Evolutionary conservation across 1,140 invertebrate genomes (phyloP).

Genomic region (Neelides sp.): DNA sequence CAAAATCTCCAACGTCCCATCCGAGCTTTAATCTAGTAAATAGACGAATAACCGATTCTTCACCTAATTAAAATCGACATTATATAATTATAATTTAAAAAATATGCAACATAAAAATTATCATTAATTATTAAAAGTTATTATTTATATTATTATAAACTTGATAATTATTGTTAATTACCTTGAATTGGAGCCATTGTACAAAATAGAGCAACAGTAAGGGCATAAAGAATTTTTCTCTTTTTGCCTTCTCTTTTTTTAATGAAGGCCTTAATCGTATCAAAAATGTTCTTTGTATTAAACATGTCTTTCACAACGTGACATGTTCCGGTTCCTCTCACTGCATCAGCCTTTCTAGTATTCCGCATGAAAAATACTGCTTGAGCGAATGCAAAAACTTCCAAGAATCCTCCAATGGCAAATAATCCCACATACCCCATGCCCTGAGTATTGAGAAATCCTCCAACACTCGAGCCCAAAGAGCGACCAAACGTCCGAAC

Average conservation of each 20-base stretch:
- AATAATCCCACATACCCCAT: conserved; percentile 22
- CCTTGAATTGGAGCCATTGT: conserved; percentile 32
- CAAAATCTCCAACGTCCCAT: conserved; percentile 18
- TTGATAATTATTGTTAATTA: conserved; percentile 2
- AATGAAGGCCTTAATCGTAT: conserved; percentile 24
- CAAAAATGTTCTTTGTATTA: conserved; percentile 18
- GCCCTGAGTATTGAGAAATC: conserved; percentile 12
- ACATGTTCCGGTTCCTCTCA: neutral
- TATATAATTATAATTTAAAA: too few relatives aligned
- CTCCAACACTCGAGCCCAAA: conserved; percentile 19
- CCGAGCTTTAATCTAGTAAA: conserved; percentile 17
- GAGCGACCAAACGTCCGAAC: conserved; percentile 24
- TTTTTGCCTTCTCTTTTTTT: conserved; percentile 12
- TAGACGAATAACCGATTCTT: conserved; percentile 8
- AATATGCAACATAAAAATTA: neutral
- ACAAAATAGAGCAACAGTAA: conserved; percentile 21
- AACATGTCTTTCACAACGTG: conserved; percentile 17
- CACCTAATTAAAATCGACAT: conserved; percentile 20
- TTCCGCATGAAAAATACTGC: conserved; percentile 19
- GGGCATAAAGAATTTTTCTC: conserved; percentile 12
- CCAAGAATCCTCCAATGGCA: conserved; percentile 23
- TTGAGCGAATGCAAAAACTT: conserved; percentile 17
- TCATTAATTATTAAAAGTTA: too few relatives aligned
- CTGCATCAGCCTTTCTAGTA: conserved; percentile 2
- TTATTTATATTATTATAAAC: too few relatives aligned